Evolutionary conservation across 2,797 vertebrate species (phyloP).

Genomic region (Sandelia bainsii): DNA sequence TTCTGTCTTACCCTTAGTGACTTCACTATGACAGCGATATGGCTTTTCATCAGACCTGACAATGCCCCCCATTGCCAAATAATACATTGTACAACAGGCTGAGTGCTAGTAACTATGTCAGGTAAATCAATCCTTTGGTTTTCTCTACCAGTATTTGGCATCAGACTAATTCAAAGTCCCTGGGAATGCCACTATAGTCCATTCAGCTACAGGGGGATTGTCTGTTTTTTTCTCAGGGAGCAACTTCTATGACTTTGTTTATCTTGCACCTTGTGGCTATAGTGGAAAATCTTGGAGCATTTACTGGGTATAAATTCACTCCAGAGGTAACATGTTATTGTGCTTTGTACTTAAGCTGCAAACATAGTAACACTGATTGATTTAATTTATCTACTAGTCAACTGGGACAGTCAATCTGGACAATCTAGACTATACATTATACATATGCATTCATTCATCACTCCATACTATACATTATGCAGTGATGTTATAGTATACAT

Average conservation of each 20-base stretch:
- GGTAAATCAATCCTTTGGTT: too few species aligned
- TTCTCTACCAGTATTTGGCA: neutral
- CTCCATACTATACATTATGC: too few species aligned
- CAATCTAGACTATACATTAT: neutral
- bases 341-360: neutral
- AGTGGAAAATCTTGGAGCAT: conserved; percentile 1
- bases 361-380: neutral
- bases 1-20: neutral
- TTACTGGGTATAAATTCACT: neutral
- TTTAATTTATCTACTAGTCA: neutral
- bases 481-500: neutral
- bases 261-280: neutral
- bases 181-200: neutral
- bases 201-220: conserved; percentile 21
- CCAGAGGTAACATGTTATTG: neutral
- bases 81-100: too few species aligned
- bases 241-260: conserved; percentile 15
- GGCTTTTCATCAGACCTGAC: too few species aligned
- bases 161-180: conserved; percentile 5
- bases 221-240: neutral
- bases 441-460: neutral
- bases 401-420: neutral
- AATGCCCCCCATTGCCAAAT: too few species aligned
- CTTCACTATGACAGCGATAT: neutral
- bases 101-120: too few species aligned